Evolutionary conservation across 1,140 invertebrate genomes (phyloP), one percentile per base, ranked within the genome.

Genomic region (Sarcophaga bullata): DNA sequence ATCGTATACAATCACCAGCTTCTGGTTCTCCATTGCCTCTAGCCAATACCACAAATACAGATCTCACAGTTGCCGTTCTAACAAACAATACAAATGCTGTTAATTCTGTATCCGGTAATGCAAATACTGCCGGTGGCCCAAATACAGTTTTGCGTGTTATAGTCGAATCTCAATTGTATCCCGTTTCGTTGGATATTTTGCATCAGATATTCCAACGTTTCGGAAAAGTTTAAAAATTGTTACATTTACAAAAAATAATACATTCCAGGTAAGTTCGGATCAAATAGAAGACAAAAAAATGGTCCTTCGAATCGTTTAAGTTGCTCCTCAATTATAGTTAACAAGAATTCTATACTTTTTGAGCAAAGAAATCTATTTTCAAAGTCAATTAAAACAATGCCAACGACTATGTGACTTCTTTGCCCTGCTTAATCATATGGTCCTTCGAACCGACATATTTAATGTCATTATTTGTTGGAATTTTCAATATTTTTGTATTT

Each of bases 221-320:
- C 90, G 98, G 98, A 85, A 98, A 98, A 92, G 97, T 99, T 86
- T 99, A 85, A 98, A 99, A 92, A 99, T 99, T 87, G 98, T 99
- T 88, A 99, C 98, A 84, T 99, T 99, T 92, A 99, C 97, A 86
- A 99, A 99, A 93, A 99, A 99, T 91, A 98, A 97, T 93, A 97
- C 97, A 92, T 99, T 99, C 94, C 98, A 90, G 87, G 89, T 90
- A 68, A 81, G 81, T 13, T 1, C 11, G 48, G 15, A 7, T 15
- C 1, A n/a, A 58, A 15, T 7, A 15, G 15, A n/a, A 6, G 2
- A 37, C 68, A 1, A 19, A 11, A 37, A 17, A 11, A 73, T 37
- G 8, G 50, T 52, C 50, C 50, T 52, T 52, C 50, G 50, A 52
- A 52, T 52, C 25, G 25, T 37, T 37, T 37, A 37, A 37, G 4